A percentile compares a stretch with the other conserved stretches of the same genome.
These are phyloP conservation scores for Thunnus maccoyii DNA, from an alignment of 2,113 vertebrate genomes.

Conservation along the genomic window DNA sequence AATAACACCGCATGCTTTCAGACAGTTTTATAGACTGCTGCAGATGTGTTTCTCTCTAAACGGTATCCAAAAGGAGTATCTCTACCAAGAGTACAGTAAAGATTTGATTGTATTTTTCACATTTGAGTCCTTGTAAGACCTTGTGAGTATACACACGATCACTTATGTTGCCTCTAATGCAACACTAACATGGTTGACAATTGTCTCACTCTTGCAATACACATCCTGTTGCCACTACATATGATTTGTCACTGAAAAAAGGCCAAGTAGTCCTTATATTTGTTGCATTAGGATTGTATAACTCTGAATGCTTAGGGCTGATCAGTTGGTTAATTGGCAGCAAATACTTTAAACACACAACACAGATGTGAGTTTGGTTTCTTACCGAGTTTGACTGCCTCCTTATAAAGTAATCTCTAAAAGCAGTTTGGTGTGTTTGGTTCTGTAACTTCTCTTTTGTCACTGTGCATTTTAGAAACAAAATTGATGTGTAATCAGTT, in stretches of 20 bases:
- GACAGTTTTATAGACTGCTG: slow-evolving; percentile 3
- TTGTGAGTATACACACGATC: not conserved
- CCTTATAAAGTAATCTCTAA: not conserved
- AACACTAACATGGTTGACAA: too few species aligned
- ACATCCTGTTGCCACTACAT: not conserved
- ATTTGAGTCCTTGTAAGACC: not conserved
- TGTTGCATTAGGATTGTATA: not conserved
- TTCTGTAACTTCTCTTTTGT: not conserved
- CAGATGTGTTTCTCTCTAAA: not conserved
- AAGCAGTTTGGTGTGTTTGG: slow-evolving; percentile 1
- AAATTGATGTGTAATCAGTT: not conserved
- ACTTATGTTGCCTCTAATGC: too few species aligned
- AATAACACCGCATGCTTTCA: slow-evolving; percentile 59
- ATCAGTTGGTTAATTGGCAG: slow-evolving; percentile 1
- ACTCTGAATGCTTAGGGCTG: not conserved
- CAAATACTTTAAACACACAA: slow-evolving; percentile 8
- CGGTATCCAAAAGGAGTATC: slow-evolving; percentile 3
- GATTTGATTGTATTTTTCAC: not conserved
- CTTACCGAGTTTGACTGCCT: not conserved
- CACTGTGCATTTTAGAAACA: not conserved
- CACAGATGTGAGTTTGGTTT: not conserved
- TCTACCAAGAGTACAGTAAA: not conserved
- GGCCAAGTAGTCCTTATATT: not conserved
- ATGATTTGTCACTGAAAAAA: not conserved
- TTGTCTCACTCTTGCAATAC: not conserved